Conservation (phyloP, 1,140 invertebrate genomes). For the Holotrichia oblita region DNA sequence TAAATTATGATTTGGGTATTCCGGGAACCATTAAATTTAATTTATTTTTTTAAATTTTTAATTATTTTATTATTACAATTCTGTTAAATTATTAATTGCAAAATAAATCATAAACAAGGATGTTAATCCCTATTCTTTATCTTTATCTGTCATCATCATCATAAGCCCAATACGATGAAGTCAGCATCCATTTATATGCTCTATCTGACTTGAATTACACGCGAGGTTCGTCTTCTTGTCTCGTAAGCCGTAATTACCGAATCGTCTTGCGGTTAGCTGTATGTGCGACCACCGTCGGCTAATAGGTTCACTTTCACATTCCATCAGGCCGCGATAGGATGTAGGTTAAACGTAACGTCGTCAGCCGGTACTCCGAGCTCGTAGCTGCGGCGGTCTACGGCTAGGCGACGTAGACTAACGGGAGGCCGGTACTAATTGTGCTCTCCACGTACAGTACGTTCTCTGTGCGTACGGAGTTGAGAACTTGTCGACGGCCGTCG, state of each 20-base stretch:
- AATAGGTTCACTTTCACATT: constrained; percentile 13
- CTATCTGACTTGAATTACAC: not conserved
- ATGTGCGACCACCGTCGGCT: not conserved
- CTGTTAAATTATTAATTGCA: no score
- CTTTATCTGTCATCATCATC: no score
- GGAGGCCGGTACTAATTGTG: not conserved
- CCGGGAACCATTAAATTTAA: no score
- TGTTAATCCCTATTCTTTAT: no score
- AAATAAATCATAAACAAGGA: no score
- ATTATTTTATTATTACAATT: no score
- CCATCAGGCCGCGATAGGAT: constrained; percentile 3
- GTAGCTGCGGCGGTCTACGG: no score
- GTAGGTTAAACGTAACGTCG: constrained; percentile 13
- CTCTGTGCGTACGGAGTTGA: no score
- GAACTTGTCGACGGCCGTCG: not conserved
- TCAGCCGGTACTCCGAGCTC: not conserved
- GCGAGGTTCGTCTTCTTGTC: not conserved
- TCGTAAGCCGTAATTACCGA: constrained; percentile 11
- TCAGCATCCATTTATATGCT: not conserved
- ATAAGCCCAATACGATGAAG: no score
- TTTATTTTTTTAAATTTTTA: no score
- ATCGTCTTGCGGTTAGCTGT: constrained; percentile 6
- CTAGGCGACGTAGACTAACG: not conserved
- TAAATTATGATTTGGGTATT: no score
- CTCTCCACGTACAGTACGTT: not conserved